phyloP scores from a whole-genome alignment of 2,797 vertebrate species.

The Meriones psammophilus region DNA sequence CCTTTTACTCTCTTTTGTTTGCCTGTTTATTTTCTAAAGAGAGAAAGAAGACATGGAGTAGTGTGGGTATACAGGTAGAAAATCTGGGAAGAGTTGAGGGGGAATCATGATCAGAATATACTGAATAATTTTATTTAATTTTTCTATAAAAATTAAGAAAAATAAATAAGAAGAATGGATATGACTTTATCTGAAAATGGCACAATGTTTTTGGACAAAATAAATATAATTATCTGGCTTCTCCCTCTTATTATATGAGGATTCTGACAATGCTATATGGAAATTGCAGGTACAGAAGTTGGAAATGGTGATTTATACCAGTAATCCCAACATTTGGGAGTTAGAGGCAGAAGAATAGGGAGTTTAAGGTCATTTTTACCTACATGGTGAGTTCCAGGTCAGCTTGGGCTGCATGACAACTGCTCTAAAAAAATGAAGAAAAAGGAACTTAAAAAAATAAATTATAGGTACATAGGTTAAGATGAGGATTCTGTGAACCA shows the following conservation, averaged over 20 bases:
- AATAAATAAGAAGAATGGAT: neutral
- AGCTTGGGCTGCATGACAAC: neutral
- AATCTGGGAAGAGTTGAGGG: neutral
- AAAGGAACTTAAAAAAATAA: neutral
- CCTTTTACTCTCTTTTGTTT: neutral
- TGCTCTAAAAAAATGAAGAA: neutral
- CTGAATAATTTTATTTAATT: neutral
- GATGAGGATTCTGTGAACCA: conserved; percentile 1
- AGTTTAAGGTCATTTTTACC: neutral
- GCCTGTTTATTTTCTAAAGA: neutral
- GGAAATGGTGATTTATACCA: neutral
- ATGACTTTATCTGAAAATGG: neutral
- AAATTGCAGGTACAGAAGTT: neutral
- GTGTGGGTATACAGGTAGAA: neutral
- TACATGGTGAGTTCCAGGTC: neutral
- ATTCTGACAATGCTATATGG: neutral
- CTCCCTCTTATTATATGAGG: neutral
- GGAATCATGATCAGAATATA: neutral
- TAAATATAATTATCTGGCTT: neutral
- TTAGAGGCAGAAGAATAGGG: neutral
- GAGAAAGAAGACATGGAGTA: neutral
- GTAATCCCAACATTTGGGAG: neutral
- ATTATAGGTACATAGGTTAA: neutral
- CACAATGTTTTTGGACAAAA: neutral
- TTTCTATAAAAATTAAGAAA: neutral